Evolutionary conservation across 2,113 vertebrate genomes (phyloP), one percentile per base, ranked within the genome.

Genomic region (Seriola rivoliana): DNA sequence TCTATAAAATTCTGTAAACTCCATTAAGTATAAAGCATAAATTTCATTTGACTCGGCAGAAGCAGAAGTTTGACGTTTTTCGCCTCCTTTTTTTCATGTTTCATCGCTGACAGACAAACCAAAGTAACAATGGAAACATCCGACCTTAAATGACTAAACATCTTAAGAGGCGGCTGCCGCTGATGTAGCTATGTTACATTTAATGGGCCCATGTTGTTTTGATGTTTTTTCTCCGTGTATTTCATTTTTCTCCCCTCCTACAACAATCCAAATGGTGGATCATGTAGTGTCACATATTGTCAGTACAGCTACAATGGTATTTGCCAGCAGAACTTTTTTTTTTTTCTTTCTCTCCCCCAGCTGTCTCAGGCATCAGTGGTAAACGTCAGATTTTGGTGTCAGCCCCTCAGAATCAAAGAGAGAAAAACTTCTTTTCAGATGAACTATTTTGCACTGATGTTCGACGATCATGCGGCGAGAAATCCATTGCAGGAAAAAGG

Each of bases 341-440:
- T 12, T 44, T 21, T 75, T 75, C 63, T 65, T 60, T 54, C 9
- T 44, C 10, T 1, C 1, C 23, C 8, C 63, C 4, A 58, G 67
- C 40, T 84, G 46, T 82, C 74, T 68, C 48, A 80, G 48, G 71
- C 68, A 71, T 71, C 54, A 64, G 74, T 25, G 0, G 36, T 78
- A 80, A 88, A 82, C 46, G 72, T 80, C 79, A 78, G 44, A 72
- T 72, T 81, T 82, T 59, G 34, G 52, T 81, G 80, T 85, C 71
- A 80, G 66, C 60, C 48, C 63, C 48, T 70, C 38, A 48, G 75
- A 85, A 75, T 89, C 68, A 89, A 82, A 84, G 48, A 29, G 25
- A 55, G n/a, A 40, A 66, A 55, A 38, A 25, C 25, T 59, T 78
- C 48, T 65, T 78, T 84, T 63, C 62, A 74, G 63, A 71, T 19